Base-by-base conservation (phyloP, 2,888 invertebrate species). In the Philereme vetulata region DNA sequence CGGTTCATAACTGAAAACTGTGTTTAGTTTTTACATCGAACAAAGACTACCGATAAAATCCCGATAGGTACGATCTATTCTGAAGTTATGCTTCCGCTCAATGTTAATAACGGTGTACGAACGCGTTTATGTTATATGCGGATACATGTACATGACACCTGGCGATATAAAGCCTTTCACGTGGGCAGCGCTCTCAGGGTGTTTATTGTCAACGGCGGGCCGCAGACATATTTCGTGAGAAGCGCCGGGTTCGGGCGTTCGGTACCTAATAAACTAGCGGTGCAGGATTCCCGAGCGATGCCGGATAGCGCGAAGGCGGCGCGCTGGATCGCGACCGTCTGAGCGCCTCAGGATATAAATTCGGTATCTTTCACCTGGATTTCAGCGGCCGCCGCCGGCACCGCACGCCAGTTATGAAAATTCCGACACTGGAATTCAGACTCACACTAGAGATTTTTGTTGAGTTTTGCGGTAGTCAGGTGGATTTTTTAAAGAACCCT, bases 401-500 rank as follows among this genome's bases (percentile, higher is more conserved):
- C 78, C 80, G 74, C 74, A 70, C 83, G 78, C 81, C 84, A 76
- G 90, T 90, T 90, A 91, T 91, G 91, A 91, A 91, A 91, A 90
- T 90, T 90, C 90, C 90, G 69, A 82, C 85, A 77, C 80, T 78
- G 86, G 86, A 87, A 90, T 90, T 84, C 82, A 76, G 66, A 80
- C 85, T 88, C 87, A 85, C 88, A 88, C 88, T 86, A 85, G 83
- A 88, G 85, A 90, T 87, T 88, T 87, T 86, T 81, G 84, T 85
- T 85, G 84, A 88, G 90, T 82, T 86, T 80, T 87, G 89, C 86
- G 88, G 89, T 86, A 85, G 85, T 79, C 83, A 78, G 75, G 72
- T 71, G 82, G 82, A 84, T 88, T 88, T 89, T 90, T 87, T 87
- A 86, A 88, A 87, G 85, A 87, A 86, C 82, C 64, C 66, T 72